phyloP scores from a whole-genome alignment of 2,888 invertebrate species.

The Adelognathus sp. region DNA sequence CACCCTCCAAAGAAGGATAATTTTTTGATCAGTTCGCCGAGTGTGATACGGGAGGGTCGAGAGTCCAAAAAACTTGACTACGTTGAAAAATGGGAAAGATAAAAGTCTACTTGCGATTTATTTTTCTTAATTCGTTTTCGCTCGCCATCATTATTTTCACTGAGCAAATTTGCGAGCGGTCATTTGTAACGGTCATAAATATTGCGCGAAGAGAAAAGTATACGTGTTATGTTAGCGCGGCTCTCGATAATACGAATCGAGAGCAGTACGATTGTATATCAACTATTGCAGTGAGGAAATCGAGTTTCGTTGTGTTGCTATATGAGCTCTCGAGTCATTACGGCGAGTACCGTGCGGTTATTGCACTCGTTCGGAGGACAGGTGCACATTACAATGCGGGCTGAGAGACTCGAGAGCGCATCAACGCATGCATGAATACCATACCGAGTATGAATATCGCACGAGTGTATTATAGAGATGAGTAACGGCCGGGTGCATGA shows the following conservation, averaged over 20 bases:
- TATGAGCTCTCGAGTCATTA: slow-evolving; percentile 25
- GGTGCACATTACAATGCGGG: slow-evolving; percentile 50
- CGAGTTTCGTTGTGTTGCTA: not conserved
- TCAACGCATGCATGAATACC: slow-evolving; percentile 2
- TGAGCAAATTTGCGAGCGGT: not conserved
- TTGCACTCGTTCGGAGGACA: slow-evolving; percentile 47
- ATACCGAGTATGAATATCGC: not conserved
- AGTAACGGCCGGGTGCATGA: not conserved
- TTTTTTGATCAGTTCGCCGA: too few relatives aligned
- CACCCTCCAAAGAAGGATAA: too few relatives aligned
- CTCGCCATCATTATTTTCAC: not conserved
- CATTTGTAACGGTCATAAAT: not conserved
- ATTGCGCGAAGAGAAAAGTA: slow-evolving; percentile 1
- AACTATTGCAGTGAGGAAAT: slow-evolving; percentile 8
- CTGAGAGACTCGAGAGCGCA: slow-evolving; percentile 18
- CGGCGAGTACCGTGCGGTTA: slow-evolving; percentile 29
- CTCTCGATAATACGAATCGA: slow-evolving; percentile 18
- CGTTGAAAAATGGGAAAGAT: not conserved
- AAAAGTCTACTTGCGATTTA: not conserved
- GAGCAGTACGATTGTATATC: slow-evolving; percentile 20
- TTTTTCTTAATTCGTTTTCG: not conserved
- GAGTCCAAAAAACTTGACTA: too few relatives aligned
- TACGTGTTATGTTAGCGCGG: not conserved
- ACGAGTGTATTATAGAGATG: not conserved
- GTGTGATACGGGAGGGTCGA: too few relatives aligned